Conservation (phyloP, 2,888 invertebrate genomes). For the Eupithecia insigniata region DNA sequence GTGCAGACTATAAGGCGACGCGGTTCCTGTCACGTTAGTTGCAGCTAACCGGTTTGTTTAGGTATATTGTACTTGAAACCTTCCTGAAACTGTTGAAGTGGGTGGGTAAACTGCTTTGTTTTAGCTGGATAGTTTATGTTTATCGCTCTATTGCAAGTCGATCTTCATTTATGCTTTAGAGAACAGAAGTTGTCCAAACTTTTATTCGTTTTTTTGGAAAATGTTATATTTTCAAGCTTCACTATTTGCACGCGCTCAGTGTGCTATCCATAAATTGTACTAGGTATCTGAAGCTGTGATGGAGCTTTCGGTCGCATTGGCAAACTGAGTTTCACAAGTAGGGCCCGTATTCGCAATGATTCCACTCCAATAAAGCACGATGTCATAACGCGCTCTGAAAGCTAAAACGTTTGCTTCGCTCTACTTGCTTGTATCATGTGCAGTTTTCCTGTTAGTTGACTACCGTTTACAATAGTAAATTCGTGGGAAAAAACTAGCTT, state of each 20-base stretch:
- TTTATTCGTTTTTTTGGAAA: background rate
- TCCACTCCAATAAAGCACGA: slow-evolving; percentile 5
- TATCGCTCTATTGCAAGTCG: background rate
- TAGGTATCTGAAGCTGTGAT: background rate
- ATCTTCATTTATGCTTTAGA: background rate
- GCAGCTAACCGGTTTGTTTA: slow-evolving; percentile 28
- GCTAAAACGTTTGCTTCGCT: background rate
- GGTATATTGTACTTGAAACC: slow-evolving; percentile 1
- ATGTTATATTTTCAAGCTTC: background rate
- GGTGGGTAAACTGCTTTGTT: background rate
- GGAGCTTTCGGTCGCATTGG: background rate
- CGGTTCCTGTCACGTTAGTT: slow-evolving; percentile 24
- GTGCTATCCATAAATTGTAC: background rate
- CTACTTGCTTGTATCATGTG: slow-evolving; percentile 6
- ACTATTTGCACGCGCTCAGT: background rate
- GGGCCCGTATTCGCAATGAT: background rate
- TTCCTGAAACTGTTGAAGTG: slow-evolving; percentile 15
- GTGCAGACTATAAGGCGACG: slow-evolving; percentile 43
- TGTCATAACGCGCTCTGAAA: slow-evolving; percentile 3
- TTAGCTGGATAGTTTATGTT: background rate
- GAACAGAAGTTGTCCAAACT: background rate
- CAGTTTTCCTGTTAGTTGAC: background rate
- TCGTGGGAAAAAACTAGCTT: background rate
- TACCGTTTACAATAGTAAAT: background rate
- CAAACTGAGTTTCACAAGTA: background rate